Evolutionary conservation across 2,888 invertebrate genomes (phyloP).

Genomic region (Leptothorax acervorum): DNA sequence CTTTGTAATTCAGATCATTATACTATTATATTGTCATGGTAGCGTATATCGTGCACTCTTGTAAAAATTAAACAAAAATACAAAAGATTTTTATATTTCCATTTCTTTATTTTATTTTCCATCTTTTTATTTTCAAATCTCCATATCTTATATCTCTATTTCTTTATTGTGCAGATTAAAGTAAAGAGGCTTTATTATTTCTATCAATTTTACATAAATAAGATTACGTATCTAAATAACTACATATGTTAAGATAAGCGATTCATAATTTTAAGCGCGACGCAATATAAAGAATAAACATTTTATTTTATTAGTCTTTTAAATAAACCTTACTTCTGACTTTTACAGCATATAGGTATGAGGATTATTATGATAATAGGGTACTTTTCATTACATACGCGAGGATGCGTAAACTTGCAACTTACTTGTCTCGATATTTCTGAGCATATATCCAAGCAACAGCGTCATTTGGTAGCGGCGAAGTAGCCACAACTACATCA

Average conservation of each 20-base stretch:
- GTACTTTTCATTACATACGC: not conserved
- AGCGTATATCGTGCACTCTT: not conserved
- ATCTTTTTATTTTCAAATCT: not conserved
- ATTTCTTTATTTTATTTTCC: not conserved
- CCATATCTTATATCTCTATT: not conserved
- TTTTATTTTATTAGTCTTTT: not conserved
- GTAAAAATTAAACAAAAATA: not conserved
- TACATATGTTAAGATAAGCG: not conserved
- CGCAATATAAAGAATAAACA: not conserved
- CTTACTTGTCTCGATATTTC: conserved; percentile 76
- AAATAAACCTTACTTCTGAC: not conserved
- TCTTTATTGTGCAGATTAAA: not conserved
- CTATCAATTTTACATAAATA: not conserved
- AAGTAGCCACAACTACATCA: conserved; percentile 82
- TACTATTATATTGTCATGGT: not conserved
- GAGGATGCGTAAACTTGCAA: not conserved
- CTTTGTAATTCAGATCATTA: not conserved
- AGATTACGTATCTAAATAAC: not conserved
- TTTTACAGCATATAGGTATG: not conserved
- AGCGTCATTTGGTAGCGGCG: conserved; percentile 55
- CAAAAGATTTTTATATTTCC: not conserved
- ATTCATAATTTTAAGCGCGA: not conserved
- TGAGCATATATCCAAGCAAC: conserved; percentile 50
- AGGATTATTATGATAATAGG: not conserved
- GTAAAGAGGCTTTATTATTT: not conserved